A percentile compares a stretch with the other conserved stretches of the same genome.
Conservation (phyloP, 2,113 vertebrate genomes). For the Australoheros scitulus region DNA sequence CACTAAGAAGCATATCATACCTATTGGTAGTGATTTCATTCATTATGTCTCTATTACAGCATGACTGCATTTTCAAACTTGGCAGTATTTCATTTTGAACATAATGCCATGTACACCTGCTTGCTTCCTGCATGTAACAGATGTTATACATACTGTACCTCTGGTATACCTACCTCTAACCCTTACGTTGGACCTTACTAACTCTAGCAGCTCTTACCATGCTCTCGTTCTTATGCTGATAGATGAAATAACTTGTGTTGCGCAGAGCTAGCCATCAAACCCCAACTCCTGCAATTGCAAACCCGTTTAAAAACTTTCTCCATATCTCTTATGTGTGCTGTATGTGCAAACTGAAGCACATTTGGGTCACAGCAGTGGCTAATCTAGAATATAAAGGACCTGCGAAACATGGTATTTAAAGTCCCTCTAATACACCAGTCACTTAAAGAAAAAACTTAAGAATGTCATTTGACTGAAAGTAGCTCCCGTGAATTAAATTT, state of each 20-base stretch:
- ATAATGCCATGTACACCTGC: background rate
- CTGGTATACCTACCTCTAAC: constrained; percentile 67
- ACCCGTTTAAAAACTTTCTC: background rate
- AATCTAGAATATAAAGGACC: background rate
- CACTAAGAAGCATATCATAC: background rate
- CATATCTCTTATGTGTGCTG: background rate
- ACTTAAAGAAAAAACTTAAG: background rate
- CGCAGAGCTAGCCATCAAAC: constrained; percentile 5
- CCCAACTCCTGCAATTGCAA: background rate
- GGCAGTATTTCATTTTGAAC: background rate
- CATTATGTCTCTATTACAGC: background rate
- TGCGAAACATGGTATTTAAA: constrained; percentile 6
- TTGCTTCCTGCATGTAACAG: constrained; percentile 52
- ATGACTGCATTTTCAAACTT: background rate
- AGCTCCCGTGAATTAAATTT: constrained; percentile 27
- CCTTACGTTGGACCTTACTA: constrained; percentile 55
- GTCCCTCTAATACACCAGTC: constrained; percentile 24
- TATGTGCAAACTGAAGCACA: constrained; percentile 19
- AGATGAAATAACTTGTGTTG: constrained; percentile 8
- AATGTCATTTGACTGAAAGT: constrained; percentile 8
- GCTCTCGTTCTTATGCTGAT: background rate
- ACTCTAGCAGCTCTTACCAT: constrained; percentile 19
- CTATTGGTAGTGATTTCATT: background rate
- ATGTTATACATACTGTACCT: constrained; percentile 7
- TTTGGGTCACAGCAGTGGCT: constrained; percentile 20